Base-by-base conservation (phyloP, 1,140 invertebrate genomes). In the Aporrectodea caliginosa region DNA sequence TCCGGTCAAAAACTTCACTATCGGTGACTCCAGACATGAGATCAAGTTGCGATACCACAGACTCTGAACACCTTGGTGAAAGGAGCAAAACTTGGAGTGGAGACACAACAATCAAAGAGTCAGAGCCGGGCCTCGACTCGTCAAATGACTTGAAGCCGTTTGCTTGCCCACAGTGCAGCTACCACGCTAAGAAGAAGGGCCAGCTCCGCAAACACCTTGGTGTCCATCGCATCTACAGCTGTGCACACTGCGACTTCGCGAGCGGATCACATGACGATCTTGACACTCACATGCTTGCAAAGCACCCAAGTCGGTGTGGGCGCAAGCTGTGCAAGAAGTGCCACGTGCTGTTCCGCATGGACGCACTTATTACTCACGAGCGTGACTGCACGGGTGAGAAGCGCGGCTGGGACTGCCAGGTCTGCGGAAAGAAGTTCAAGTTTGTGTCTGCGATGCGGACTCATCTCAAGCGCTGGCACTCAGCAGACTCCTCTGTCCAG, bases 391-490 rank as follows among this genome's bases (percentile, higher is more conserved):
- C 83, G 69, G 84, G 85, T n/a, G 79, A 80, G n/a, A 83, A 84
- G 35, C 82, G 82, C 31, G 83, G 83, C 34, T 85, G 84, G 73
- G 81, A 80, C 33, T 87, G 86, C 79, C 79, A 82, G 58, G 81
- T 83, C 75, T 87, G 86, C 80, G 80, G 81, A 58, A 87, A 87
- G 74, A 83, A 85, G 76, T 87, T 86, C 79, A 85, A 84, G 72
- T 87, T 35, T 68, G 79, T 79, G 69, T 80, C 74, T 74, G 78
- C 75, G 68, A 78, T 82, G 35, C 82, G 82, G 80, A 83, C 83
- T 35, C 85, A 84, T 78, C 78, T 82, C 29, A 81, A 80, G 69
- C 82, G 82, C 1, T 82, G 83, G 76, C 83, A 83, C 75, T 58
- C n/a, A n/a, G n/a, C n/a, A n/a, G n/a, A n/a, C n/a, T n/a, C n/a